Percentiles rank a stretch among this genome's conserved stretches.
phyloP scores from a whole-genome alignment of 2,113 vertebrate genomes.

The Macquaria australasica region DNA sequence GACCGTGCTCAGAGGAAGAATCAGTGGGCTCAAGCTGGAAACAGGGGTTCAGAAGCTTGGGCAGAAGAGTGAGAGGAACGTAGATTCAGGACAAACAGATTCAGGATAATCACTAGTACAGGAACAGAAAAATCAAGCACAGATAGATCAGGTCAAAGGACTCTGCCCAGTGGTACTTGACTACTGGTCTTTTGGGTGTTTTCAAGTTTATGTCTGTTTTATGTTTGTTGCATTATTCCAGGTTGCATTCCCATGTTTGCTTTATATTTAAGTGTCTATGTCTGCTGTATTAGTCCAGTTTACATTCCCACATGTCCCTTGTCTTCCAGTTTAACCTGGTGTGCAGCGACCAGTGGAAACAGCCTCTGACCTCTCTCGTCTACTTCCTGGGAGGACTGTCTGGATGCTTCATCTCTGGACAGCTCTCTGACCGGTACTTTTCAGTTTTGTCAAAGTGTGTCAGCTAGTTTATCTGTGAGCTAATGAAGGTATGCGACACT shows the following conservation, averaged over 20 bases:
- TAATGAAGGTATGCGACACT: background rate
- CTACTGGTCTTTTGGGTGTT: background rate
- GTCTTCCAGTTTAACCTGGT: constrained; percentile 70
- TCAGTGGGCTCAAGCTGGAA: background rate
- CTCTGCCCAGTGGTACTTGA: background rate
- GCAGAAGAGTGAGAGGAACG: background rate
- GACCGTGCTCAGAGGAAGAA: background rate
- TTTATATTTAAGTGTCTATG: background rate
- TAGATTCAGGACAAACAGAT: background rate
- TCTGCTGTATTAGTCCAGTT: background rate
- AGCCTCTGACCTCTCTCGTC: constrained; percentile 55
- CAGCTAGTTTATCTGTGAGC: background rate
- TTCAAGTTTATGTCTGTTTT: background rate
- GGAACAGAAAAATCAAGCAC: background rate
- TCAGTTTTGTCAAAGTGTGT: background rate
- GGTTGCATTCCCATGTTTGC: background rate
- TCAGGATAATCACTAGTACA: background rate
- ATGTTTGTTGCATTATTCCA: background rate
- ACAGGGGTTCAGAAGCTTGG: background rate
- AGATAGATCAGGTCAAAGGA: background rate
- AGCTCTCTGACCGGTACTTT: constrained; percentile 66
- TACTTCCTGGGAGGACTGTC: constrained; percentile 68
- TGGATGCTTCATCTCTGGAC: constrained; percentile 66
- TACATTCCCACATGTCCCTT: background rate
- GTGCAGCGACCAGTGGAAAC: constrained; percentile 67